phyloP scores from a whole-genome alignment of 2,888 invertebrate genomes.

The Heliothis peltigera region DNA sequence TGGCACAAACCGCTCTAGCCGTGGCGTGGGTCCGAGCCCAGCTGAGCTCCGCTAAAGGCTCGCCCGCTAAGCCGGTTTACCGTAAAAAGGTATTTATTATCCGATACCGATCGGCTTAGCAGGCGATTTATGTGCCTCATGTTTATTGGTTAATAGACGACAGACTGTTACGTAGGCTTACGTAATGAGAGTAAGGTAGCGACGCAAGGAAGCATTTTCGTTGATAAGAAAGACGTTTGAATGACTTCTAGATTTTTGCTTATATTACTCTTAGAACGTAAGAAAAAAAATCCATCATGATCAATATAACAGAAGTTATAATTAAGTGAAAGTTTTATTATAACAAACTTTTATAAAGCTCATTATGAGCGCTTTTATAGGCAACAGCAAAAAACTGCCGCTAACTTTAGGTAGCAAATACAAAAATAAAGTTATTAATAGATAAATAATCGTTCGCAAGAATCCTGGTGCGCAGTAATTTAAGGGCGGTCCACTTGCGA shows the following conservation, averaged over 20 bases:
- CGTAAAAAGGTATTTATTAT: constrained; percentile 60
- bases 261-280: no score
- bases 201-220: not conserved
- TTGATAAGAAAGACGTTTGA: not conserved
- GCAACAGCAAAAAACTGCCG: not conserved
- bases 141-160: constrained; percentile 39
- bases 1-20: constrained; percentile 19
- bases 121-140: constrained; percentile 47
- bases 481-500: constrained; percentile 52
- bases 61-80: constrained; percentile 42
- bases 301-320: no score
- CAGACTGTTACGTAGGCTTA: constrained; percentile 27
- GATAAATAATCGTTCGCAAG: constrained; percentile 30
- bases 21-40: constrained; percentile 19
- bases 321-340: not conserved
- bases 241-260: not conserved
- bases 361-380: not conserved
- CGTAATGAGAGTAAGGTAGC: constrained; percentile 13
- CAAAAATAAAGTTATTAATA: constrained; percentile 35
- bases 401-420: not conserved
- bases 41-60: constrained; percentile 24
- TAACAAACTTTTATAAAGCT: not conserved
- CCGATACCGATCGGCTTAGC: constrained; percentile 53
- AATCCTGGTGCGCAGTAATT: constrained; percentile 45
- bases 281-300: no score